Evolutionary conservation across 1,140 invertebrate genomes (phyloP), one percentile per base, ranked within the genome.

Genomic region (Triops longicaudatus): DNA sequence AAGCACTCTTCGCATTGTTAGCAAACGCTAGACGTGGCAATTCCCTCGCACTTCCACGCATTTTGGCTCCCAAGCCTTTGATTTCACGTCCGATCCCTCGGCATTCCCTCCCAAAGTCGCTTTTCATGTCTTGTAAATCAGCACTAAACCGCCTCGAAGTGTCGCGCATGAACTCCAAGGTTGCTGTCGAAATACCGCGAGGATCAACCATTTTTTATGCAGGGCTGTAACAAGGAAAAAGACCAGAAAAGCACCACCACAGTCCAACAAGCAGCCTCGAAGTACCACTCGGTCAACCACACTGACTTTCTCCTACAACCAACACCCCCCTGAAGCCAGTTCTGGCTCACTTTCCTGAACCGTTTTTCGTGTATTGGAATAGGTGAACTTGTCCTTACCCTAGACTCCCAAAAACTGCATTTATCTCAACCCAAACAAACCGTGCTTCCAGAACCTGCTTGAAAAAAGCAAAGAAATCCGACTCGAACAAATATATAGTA

Each of bases 61-160:
- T 22, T 63, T 63, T 63, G 6, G 50, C 50, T 63, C 50, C 50
- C 50, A 75, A 26, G 42, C 63, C 74, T 28, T 41, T 43, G 1
- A 75, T 75, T 42, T 75, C 74, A n/a, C 74, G 74, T 26, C 74
- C 74, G 22, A 75, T 44, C 2, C 63, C 63, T 17, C 74, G 74
- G 28, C 43, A 75, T 28, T 75, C 43, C 26, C 28, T 75, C 9
- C 74, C 43, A 14, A 77, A 44, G n/a, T 77, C 76, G 14, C 76
- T 72, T 43, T 73, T 73, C 76, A 77, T 77, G 22, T 77, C 76
- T 17, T 73, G 76, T 37, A 77, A n/a, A 43, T 77, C 76, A 17
- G 76, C 72, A 43, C 28, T 73, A 22, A 77, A 77, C 31, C 76
- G 76, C 41, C 76, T 72, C n/a, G 76, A 77, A 12, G 76, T 77